Base-by-base conservation (phyloP, 2,888 invertebrate genomes). In the Sinotaia quadrata region DNA sequence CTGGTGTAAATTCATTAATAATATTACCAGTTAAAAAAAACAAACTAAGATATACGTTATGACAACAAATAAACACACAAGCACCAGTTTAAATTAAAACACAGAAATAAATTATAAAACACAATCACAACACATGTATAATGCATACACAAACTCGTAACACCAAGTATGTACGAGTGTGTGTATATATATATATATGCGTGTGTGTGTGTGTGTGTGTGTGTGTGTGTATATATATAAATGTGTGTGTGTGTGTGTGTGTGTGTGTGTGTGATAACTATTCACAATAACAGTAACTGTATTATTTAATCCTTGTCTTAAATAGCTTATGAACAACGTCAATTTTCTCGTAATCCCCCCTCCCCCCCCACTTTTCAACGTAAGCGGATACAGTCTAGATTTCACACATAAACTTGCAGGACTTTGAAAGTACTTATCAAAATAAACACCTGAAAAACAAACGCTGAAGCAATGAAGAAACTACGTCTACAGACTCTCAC, bases 221-320 rank as follows among this genome's bases (percentile, higher is more conserved):
- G 18, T 41, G 41, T 41, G 41, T 41, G 41, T 52, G 52, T 29
- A 18, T 52, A 31, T 52, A 31, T 52, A 18, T 52, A 31, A 31
- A 31, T 27, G 52, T 52, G 52, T 52, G 52, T 52, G 52, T 52
- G 29, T 8, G 52, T 52, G 2, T 52, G 52, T 27, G 29, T 27
- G 52, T 52, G 29, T 52, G 52, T 3, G 52, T 52, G 29, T 52
- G 21, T 24, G 24, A n/a, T n/a, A n/a, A n/a, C n/a, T n/a, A n/a
- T n/a, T n/a, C n/a, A n/a, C n/a, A n/a, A n/a, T n/a, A n/a, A n/a
- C n/a, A n/a, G n/a, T n/a, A n/a, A n/a, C n/a, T n/a, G n/a, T n/a
- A n/a, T n/a, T n/a, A n/a, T n/a, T n/a, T n/a, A n/a, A n/a, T n/a
- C n/a, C n/a, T n/a, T n/a, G n/a, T n/a, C n/a, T n/a, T n/a, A n/a